Base-by-base conservation (phyloP, 2,888 invertebrate species). In the Ellobium chinense region DNA sequence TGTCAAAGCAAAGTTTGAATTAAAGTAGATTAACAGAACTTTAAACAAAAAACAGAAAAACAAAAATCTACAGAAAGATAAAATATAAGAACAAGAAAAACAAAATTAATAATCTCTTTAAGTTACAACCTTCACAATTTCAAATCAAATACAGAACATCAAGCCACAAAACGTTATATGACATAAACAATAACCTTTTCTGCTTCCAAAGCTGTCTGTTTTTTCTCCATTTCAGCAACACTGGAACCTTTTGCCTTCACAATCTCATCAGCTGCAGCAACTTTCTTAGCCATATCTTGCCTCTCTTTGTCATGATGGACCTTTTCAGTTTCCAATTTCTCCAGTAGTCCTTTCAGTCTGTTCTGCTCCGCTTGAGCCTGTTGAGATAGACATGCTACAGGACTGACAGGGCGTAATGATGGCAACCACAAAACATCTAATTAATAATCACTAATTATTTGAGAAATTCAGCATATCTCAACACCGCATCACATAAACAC, bases 291-390 rank as follows among this genome's bases (percentile, higher is more conserved):
- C 65, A 82, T 29, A 14, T 85, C 83, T 58, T 75, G 60, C 18
- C 78, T 72, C 2, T 74, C 65, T 60, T 78, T 78, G 46, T 78
- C 58, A 65, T 82, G 34, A 21, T 36, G 39, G 12, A n/a, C 34
- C 54, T 82, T 82, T n/a, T 82, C 80, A 31, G 60, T 54, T 39
- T 84, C 82, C 62, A 80, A 66, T 24, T 65, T 78, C 12, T 70
- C 73, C n/a, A 78, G 14, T 27, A 80, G 63, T 31, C 72, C 75
- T 62, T 83, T 74, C n/a, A 83, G 60, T 29, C 69, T 76, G 63
- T 80, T 66, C 21, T 75, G 62, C 56, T 85, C 84, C 21, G 78
- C 68, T 65, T 82, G 80, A 12, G 74, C 70, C 85, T 85, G 75
- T 1, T 68, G 29, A 31, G 18, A 65, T 0, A 58, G 18, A 58